Conservation (phyloP, 2,888 invertebrate genomes). For the Leuctra nigra region DNA sequence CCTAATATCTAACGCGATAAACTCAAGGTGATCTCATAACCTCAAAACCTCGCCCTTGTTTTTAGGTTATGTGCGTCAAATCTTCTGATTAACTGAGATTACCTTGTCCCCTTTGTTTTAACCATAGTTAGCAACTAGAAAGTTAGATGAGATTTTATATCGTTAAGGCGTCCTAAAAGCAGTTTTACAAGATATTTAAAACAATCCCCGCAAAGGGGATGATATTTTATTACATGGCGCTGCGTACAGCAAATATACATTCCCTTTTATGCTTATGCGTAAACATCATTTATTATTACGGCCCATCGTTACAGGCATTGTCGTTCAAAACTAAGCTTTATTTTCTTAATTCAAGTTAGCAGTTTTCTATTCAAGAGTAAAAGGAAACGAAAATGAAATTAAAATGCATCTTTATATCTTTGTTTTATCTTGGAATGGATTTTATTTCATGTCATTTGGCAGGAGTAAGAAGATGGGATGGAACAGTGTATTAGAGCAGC, state of each 20-base stretch:
- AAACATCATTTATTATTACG: slow-evolving; percentile 15
- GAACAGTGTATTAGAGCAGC: no score
- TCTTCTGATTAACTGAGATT: slow-evolving; percentile 6
- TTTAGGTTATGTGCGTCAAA: background rate
- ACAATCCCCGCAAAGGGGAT: slow-evolving; percentile 8
- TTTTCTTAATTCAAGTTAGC: slow-evolving; percentile 13
- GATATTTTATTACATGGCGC: slow-evolving; percentile 12
- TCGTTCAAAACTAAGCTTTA: slow-evolving; percentile 5
- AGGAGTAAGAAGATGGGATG: background rate
- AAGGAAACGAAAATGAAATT: slow-evolving; percentile 5
- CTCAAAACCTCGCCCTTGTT: no score
- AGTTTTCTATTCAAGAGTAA: background rate
- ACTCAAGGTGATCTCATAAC: no score
- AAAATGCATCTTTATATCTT: slow-evolving; percentile 11
- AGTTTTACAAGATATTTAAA: slow-evolving; percentile 14
- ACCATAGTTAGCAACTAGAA: background rate
- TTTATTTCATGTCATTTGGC: background rate
- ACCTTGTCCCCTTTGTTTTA: background rate
- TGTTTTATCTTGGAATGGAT: slow-evolving; percentile 14
- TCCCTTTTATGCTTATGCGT: slow-evolving; percentile 13
- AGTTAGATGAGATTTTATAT: background rate
- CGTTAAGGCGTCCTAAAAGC: background rate
- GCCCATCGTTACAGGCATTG: slow-evolving; percentile 7
- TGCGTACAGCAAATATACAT: slow-evolving; percentile 7
- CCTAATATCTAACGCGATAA: slow-evolving; percentile 11